These are phyloP conservation scores for Recurvirostra avosetta DNA, from an alignment of 2,113 vertebrate species.

Conservation along the genomic window DNA sequence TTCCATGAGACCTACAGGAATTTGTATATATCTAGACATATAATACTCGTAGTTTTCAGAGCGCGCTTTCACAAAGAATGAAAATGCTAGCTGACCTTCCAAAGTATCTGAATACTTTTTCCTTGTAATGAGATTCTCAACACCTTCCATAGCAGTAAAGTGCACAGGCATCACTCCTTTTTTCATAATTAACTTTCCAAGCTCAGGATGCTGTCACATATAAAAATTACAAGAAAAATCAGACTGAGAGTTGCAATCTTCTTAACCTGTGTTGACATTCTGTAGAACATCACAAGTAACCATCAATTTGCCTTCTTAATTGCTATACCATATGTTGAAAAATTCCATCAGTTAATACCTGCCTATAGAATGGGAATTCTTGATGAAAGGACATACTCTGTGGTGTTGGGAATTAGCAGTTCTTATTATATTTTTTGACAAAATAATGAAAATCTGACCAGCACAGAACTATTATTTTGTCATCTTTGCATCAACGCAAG, in stretches of 20 bases:
- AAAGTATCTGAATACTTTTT: neutral
- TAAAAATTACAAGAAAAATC: neutral
- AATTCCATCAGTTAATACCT: neutral
- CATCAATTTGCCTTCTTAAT: neutral
- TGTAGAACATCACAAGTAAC: neutral
- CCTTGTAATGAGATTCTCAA: neutral
- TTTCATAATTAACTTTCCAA: neutral
- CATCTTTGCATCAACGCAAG: neutral
- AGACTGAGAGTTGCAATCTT: neutral
- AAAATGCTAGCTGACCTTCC: neutral
- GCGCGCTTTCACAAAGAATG: neutral
- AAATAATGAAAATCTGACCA: neutral
- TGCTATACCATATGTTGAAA: neutral
- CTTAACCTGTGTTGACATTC: neutral
- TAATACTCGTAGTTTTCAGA: neutral
- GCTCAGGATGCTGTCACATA: neutral
- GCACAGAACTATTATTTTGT: neutral
- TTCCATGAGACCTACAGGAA: neutral
- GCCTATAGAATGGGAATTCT: neutral
- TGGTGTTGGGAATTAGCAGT: neutral
- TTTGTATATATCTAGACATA: neutral
- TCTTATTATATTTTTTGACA: neutral
- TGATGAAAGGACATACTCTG: neutral
- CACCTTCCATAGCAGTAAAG: neutral
- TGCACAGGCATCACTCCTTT: rapidly evolving